Percentiles rank a stretch among this genome's conserved stretches.
Evolutionary conservation across 2,888 invertebrate species (phyloP).

Genomic region (Hipparchia semele): DNA sequence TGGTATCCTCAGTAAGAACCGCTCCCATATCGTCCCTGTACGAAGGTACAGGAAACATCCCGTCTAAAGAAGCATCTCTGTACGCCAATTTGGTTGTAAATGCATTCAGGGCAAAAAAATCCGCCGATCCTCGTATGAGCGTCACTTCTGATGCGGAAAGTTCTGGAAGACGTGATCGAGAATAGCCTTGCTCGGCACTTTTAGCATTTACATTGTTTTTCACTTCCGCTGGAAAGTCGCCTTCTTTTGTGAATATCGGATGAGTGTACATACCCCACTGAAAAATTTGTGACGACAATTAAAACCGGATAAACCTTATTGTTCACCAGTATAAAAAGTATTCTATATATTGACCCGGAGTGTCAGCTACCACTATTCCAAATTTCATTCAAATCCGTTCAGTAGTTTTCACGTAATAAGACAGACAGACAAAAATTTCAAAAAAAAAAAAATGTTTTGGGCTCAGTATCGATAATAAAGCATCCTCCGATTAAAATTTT

Average conservation of each 20-base stretch:
- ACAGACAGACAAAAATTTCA: too few species aligned
- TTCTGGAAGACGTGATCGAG: constrained; percentile 70
- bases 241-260: constrained; percentile 67
- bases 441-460: too few species aligned
- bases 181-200: constrained; percentile 73
- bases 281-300: neutral
- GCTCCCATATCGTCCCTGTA: constrained; percentile 64
- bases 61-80: constrained; percentile 61
- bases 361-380: too few species aligned
- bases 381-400: too few species aligned
- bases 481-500: too few species aligned
- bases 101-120: constrained; percentile 87
- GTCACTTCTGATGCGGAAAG: constrained; percentile 82
- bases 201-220: constrained; percentile 67
- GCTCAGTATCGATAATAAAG: too few species aligned
- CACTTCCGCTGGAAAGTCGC: constrained; percentile 77
- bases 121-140: constrained; percentile 83
- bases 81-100: constrained; percentile 80
- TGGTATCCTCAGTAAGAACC: constrained; percentile 54
- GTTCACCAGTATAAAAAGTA: too few species aligned
- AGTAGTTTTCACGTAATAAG: too few species aligned
- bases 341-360: too few species aligned
- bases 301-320: too few species aligned
- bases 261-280: constrained; percentile 73
- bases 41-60: constrained; percentile 65